Base-by-base conservation (phyloP, 2,113 vertebrate species). In the Solea senegalensis region DNA sequence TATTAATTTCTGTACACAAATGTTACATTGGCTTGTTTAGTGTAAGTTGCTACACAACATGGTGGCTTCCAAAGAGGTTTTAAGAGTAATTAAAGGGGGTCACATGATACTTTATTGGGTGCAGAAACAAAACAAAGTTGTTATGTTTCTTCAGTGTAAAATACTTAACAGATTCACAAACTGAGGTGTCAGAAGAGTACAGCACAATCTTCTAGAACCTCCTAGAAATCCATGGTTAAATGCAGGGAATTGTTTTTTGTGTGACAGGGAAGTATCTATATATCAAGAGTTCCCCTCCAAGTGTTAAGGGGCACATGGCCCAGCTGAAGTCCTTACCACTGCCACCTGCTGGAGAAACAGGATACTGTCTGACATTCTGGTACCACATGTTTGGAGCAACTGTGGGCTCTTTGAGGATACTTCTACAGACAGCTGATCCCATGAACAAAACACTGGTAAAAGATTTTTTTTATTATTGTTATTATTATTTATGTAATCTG, bases 351-450 rank as follows among this genome's bases (percentile, higher is more conserved):
- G 90, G 85, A 66, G 69, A 84, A 41, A 21, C 80, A 0, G 93
- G 93, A 44, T 93, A 94, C 84, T 94, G 92, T 60, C 69, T 94
- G 14, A 81, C 69, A 26, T 86, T 94, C 76, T 92, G 91, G 89
- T 92, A 91, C 72, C 93, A 94, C 83, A 94, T 94, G 92, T 92
- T 89, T 72, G 92, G 93, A 60, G 80, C 91, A 1, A 91, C 89
- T 12, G 86, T 92, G 28, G 92, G 92, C 44, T 86, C 87, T 65
- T 66, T 94, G 54, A 91, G 50, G 70, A 54, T 94, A 58, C 53
- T 88, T 74, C 69, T 92, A 8, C 86, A 89, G 56, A 82, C 83
- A 61, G 43, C 81, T 53, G 76, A 83, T 28, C 65, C 80, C 7
- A 53, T 60, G 7, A 48, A 71, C 28, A 87, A 82, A 85, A 84